Conservation (phyloP, 1,140 invertebrate species). For the Heliconius congener region DNA sequence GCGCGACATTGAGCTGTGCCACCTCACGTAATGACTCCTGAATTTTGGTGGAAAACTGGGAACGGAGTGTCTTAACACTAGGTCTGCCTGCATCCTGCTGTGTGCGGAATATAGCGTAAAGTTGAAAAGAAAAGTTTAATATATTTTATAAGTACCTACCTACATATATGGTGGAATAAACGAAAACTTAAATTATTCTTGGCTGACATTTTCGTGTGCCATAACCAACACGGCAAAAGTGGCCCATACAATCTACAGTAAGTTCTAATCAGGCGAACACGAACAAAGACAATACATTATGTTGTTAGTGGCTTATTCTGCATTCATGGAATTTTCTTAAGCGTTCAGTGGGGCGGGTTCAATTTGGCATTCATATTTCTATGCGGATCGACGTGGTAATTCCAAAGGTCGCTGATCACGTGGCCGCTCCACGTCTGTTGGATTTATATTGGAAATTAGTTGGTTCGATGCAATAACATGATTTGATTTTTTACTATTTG, state of each 20-base stretch:
- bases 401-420: conserved; percentile 61
- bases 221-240: conserved; percentile 42
- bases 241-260: conserved; percentile 57
- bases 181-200: conserved; percentile 19
- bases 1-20: no score
- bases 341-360: conserved; percentile 58
- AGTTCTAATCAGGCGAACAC: conserved; percentile 69
- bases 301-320: conserved; percentile 77
- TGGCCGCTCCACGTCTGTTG: conserved; percentile 18
- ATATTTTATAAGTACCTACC: not conserved
- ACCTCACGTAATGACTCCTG: no score
- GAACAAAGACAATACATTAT: conserved; percentile 63
- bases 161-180: not conserved
- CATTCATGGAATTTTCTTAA: conserved; percentile 80
- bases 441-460: not conserved
- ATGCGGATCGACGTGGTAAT: conserved; percentile 70
- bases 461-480: not conserved
- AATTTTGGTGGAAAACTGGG: no score
- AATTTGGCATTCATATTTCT: conserved; percentile 76
- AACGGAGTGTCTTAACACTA: no score
- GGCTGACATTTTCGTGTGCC: conserved; percentile 40
- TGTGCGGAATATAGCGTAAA: not conserved
- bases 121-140: not conserved
- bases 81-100: not conserved
- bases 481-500: conserved; percentile 5